phyloP scores from a whole-genome alignment of 2,113 vertebrate genomes.

The Callospermophilus lateralis region DNA sequence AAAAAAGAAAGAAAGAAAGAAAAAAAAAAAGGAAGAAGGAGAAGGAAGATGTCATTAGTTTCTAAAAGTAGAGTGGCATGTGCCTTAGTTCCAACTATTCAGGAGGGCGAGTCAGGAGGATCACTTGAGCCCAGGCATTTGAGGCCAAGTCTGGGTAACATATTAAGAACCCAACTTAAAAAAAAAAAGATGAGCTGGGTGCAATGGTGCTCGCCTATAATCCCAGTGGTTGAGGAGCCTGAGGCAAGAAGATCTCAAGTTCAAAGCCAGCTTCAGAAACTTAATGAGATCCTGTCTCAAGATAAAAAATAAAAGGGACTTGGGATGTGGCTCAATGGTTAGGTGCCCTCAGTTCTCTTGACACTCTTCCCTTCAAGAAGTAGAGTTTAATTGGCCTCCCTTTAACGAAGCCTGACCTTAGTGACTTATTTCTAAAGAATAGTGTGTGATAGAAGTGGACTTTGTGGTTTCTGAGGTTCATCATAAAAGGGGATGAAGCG shows the following conservation, averaged over 20 bases:
- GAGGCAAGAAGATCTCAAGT: no score
- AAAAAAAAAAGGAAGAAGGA: no score
- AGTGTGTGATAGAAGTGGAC: background rate
- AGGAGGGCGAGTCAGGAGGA: background rate
- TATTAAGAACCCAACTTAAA: no score
- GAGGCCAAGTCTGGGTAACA: background rate
- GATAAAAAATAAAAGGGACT: no score
- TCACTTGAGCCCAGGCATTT: background rate
- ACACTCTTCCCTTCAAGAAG: background rate
- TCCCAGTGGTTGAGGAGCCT: no score
- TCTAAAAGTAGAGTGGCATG: background rate
- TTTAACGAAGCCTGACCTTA: background rate
- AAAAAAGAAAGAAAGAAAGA: no score
- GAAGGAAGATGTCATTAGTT: background rate
- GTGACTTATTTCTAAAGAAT: background rate
- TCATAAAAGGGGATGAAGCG: background rate
- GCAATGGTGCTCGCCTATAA: no score
- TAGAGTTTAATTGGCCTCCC: background rate
- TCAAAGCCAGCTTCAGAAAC: no score
- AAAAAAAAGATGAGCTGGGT: no score
- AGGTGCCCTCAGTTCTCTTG: background rate
- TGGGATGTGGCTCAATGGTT: no score
- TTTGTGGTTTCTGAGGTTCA: background rate
- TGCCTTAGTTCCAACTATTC: background rate
- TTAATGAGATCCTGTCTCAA: no score